Percentiles rank a stretch among this genome's conserved stretches.
Evolutionary conservation across 2,797 vertebrate genomes (phyloP).

Genomic region (Geotrypetes seraphini): DNA sequence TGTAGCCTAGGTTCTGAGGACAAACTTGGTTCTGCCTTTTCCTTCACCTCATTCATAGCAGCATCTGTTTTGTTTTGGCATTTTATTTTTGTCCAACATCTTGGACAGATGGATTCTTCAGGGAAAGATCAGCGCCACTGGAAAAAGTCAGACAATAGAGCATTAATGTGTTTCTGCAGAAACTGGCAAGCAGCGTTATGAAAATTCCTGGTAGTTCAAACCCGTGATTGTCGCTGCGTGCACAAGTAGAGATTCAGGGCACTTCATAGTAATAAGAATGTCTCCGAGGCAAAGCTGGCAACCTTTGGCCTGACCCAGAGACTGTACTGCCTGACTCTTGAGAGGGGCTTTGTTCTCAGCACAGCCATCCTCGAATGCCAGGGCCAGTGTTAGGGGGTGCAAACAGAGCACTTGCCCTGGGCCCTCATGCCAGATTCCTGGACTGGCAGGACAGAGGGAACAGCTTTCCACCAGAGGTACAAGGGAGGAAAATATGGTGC

Average conservation of each 20-base stretch:
- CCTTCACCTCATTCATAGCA: no score
- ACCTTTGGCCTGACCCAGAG: not conserved
- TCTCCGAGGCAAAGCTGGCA: not conserved
- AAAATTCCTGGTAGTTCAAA: conserved; percentile 1
- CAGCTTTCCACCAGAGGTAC: no score
- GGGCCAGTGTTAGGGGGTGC: no score
- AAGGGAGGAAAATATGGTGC: no score
- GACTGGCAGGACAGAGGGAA: no score
- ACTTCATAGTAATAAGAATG: not conserved
- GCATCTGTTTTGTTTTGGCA: no score
- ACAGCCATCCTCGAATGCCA: conserved; percentile 5
- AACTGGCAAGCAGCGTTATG: not conserved
- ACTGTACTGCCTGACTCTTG: not conserved
- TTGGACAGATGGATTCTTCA: not conserved
- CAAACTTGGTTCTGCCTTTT: no score
- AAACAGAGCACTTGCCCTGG: no score
- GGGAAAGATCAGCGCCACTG: not conserved
- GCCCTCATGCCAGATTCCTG: no score
- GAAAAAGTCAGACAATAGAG: not conserved
- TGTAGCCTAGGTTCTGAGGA: no score
- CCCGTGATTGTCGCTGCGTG: conserved; percentile 8
- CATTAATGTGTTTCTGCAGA: not conserved
- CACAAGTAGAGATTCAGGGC: not conserved
- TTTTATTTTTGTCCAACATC: not conserved
- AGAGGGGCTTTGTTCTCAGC: conserved; percentile 3